phyloP scores from a whole-genome alignment of 2,888 invertebrate species.

The Caenorhabditis becei region DNA sequence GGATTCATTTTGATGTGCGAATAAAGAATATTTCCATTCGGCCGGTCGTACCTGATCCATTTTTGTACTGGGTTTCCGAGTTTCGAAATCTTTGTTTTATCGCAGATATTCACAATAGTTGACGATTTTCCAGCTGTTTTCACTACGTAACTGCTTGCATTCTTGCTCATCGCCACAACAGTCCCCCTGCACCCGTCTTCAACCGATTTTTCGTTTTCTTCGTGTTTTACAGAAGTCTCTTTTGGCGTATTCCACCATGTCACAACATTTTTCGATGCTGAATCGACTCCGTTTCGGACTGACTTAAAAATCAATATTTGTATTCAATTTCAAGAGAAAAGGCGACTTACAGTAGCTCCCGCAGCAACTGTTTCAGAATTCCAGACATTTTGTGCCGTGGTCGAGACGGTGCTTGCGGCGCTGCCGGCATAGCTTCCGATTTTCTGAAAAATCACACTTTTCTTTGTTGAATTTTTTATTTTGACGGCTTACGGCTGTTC shows the following conservation, averaged over 20 bases:
- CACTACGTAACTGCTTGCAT: slow-evolving; percentile 12
- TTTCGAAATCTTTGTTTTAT: slow-evolving; percentile 7
- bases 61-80: slow-evolving; percentile 31
- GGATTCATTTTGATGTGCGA: slow-evolving; percentile 28
- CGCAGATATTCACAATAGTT: slow-evolving; percentile 40
- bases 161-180: neutral
- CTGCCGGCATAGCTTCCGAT: neutral
- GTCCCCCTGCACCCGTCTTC: slow-evolving; percentile 8
- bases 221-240: neutral
- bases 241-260: slow-evolving; percentile 8
- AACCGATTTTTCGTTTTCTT: neutral
- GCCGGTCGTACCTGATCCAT: slow-evolving; percentile 20
- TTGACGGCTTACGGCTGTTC: neutral
- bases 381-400: too few species aligned
- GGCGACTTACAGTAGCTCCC: neutral
- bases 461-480: too few species aligned
- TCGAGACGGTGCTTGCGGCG: neutral
- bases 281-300: too few species aligned
- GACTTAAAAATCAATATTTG: too few species aligned
- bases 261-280: neutral
- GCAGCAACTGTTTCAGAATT: slow-evolving; percentile 3
- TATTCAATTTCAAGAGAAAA: neutral
- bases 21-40: slow-evolving; percentile 22
- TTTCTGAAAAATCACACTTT: too few species aligned
- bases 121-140: slow-evolving; percentile 2